Conservation (phyloP, 2,888 invertebrate species). For the Agrotis ipsilon region DNA sequence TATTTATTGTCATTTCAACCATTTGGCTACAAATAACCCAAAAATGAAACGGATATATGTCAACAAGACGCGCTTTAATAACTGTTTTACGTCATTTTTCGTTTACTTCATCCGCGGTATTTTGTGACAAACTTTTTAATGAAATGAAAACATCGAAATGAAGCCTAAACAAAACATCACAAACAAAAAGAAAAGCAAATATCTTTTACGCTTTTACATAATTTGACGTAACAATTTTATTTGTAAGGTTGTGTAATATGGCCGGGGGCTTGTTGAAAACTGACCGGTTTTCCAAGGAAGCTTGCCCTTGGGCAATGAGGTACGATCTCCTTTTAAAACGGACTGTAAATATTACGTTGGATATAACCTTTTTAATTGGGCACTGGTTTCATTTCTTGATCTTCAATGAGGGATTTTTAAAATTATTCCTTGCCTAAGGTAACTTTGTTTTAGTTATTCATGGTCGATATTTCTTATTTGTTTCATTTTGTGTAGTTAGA, state of each 20-base stretch:
- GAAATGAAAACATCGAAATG: conserved; percentile 39
- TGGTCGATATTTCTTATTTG: neutral
- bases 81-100: neutral
- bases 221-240: conserved; percentile 43
- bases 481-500: no score
- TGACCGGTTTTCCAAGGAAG: conserved; percentile 37
- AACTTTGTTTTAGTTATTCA: neutral
- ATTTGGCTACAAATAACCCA: no score
- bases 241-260: conserved; percentile 35
- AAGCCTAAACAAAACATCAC: conserved; percentile 15
- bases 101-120: conserved; percentile 6
- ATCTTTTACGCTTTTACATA: conserved; percentile 34
- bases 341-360: conserved; percentile 30
- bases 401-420: neutral
- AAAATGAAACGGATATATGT: neutral
- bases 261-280: conserved; percentile 13
- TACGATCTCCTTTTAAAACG: conserved; percentile 26
- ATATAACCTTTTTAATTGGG: conserved; percentile 38
- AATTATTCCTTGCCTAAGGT: neutral
- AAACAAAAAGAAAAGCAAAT: conserved; percentile 31
- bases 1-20: no score
- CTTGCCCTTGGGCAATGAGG: conserved; percentile 9
- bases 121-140: conserved; percentile 35
- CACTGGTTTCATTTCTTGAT: conserved; percentile 16
- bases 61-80: neutral